phyloP scores from a whole-genome alignment of 37 sponge, comb jelly and placozoan species.

The Diacarnus erythraeanus region DNA sequence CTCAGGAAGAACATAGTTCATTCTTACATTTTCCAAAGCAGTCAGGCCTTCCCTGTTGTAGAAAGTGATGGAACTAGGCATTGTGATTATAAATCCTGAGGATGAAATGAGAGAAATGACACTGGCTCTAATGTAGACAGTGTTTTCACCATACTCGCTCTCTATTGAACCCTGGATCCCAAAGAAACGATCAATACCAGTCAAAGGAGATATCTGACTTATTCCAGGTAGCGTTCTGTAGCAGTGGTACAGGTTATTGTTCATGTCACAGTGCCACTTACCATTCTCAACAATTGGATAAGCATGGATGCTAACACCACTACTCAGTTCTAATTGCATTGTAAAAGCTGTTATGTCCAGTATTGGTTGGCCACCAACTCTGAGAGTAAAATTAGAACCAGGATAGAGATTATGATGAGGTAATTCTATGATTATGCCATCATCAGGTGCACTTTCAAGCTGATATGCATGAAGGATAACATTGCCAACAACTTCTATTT shows the following conservation, averaged over 20 bases:
- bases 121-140: not conserved
- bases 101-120: not conserved
- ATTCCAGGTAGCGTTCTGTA: not conserved
- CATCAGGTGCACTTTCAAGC: not conserved
- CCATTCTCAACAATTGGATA: not conserved
- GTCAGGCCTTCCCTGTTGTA: constrained; percentile 19
- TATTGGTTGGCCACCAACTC: constrained; percentile 6
- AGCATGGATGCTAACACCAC: not conserved
- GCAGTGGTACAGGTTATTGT: constrained; percentile 12
- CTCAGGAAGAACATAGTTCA: not conserved
- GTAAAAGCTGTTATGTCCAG: constrained; percentile 34
- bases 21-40: not conserved
- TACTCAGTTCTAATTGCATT: not conserved
- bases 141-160: not conserved
- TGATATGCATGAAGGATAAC: constrained; percentile 9
- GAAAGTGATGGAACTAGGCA: not conserved
- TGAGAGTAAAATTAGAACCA: constrained; percentile 22
- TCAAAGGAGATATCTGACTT: not conserved
- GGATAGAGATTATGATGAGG: constrained; percentile 27
- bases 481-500: not conserved
- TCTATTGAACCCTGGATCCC: not conserved
- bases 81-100: constrained; percentile 13
- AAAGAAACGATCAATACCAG: constrained; percentile 21
- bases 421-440: constrained; percentile 28
- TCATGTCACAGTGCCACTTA: constrained; percentile 22